Evolutionary conservation across 2,113 vertebrate genomes (phyloP).

Genomic region (Gymnobelideus leadbeateri): DNA sequence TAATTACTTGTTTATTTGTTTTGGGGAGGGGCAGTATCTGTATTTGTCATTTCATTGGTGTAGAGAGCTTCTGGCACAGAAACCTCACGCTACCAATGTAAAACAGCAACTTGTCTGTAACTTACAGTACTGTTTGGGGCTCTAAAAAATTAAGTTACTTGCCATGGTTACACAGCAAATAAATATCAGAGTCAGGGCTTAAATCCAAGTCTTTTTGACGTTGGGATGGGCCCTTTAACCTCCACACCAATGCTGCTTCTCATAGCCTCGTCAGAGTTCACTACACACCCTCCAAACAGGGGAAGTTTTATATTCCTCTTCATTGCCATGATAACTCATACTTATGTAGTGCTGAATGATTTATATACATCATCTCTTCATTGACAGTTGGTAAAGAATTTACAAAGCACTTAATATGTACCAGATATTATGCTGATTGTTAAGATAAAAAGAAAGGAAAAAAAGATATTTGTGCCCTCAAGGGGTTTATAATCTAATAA

Average conservation of each 20-base stretch:
- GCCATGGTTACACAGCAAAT: neutral
- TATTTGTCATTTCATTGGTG: neutral
- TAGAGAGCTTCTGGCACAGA: neutral
- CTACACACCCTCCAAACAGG: neutral
- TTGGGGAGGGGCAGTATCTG: neutral
- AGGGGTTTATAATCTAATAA: neutral
- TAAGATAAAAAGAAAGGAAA: neutral
- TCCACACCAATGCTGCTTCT: neutral
- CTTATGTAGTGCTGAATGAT: neutral
- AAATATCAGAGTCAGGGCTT: neutral
- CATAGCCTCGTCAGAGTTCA: neutral
- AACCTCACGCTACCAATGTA: neutral
- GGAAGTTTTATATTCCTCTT: neutral
- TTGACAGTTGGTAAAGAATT: neutral
- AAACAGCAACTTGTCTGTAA: neutral
- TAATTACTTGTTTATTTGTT: neutral
- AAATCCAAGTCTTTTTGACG: neutral
- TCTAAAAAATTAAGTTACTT: neutral
- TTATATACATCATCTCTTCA: neutral
- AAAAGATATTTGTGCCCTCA: neutral
- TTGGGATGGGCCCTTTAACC: neutral
- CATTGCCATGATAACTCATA: neutral
- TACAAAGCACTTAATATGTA: neutral
- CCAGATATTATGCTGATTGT: neutral
- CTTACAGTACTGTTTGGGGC: neutral